Base-by-base conservation (phyloP, 2,888 invertebrate genomes). In the Agrotis puta region DNA sequence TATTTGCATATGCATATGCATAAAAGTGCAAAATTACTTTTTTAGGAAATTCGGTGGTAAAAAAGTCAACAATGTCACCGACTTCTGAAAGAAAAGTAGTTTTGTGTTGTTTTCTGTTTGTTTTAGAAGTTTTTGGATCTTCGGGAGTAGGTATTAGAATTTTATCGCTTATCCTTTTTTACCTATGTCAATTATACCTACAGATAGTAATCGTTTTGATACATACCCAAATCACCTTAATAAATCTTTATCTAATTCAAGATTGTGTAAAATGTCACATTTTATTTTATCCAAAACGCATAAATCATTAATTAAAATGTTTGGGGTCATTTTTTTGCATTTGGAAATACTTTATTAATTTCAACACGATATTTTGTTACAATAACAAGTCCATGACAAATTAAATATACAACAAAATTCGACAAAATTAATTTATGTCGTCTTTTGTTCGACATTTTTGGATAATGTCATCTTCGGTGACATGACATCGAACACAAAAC, bases 271-370 rank as follows among this genome's bases (percentile, higher is more conserved):
- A 70, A 70, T 61, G 20, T 20, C 20, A 62, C 33, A 47, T 56
- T 56, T 4, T 45, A 56, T 70, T 56, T 50, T 27, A 70, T 53
- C 18, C 13, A 53, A 64, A 70, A 64, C 5, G 9, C 53, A 33
- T 43, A 64, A 75, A 79, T 75, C 75, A 81, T 51, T 68, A 71
- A 79, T 82, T 68, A 67, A 71, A n/a, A 57, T 57, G 45, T 62
- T 80, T 74, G 54, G 57, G 56, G 47, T 68, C 54, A 57, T 54
- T 39, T 67, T 81, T 76, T 64, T 67, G 47, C 14, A 45, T 65
- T 63, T 57, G 27, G 47, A 56, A 62, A 58, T 62, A 47, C 50
- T 81, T 79, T 82, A 73, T 68, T 63, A 50, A 62, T n/a, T 63
- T 68, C 68, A 73, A 69, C 68, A 78, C 66, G 54, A 68, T 68